Conservation (phyloP, 2,797 vertebrate species). For the Meda fulgida region DNA sequence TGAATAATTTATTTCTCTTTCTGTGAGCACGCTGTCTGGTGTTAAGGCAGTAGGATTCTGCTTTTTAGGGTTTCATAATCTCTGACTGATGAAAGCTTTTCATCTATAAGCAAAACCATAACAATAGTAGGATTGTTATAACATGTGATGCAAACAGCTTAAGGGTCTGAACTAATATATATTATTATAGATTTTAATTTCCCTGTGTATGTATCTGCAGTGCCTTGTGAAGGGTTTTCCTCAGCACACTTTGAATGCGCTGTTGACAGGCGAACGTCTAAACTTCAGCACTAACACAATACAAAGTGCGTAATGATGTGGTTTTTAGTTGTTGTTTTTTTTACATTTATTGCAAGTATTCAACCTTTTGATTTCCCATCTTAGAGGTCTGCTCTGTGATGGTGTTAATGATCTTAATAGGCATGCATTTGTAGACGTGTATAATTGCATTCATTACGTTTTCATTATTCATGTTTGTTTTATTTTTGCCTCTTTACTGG, state of each 20-base stretch:
- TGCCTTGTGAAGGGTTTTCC: constrained; percentile 71
- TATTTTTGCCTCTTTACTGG: constrained; percentile 1
- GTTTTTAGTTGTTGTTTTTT: constrained; percentile 67
- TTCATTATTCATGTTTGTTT: neutral
- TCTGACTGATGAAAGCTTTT: constrained; percentile 79
- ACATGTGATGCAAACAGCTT: constrained; percentile 70
- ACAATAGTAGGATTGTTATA: constrained; percentile 72
- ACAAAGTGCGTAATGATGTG: neutral
- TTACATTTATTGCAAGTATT: constrained; percentile 47
- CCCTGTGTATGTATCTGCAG: constrained; percentile 65
- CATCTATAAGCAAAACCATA: constrained; percentile 63
- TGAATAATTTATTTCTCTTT: constrained; percentile 85
- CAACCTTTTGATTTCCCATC: constrained; percentile 4
- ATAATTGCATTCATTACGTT: neutral
- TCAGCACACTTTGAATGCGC: constrained; percentile 69
- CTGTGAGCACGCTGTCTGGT: constrained; percentile 76
- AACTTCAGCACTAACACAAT: constrained; percentile 38
- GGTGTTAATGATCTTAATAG: neutral
- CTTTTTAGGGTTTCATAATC: constrained; percentile 78
- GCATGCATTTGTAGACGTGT: neutral
- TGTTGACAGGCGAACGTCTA: constrained; percentile 59
- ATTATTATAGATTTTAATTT: constrained; percentile 64
- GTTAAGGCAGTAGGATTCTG: constrained; percentile 78
- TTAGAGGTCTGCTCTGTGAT: neutral
- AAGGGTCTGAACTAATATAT: constrained; percentile 73